Base-by-base conservation (phyloP, 2,797 vertebrate genomes). In the Hozukius guyotensis region DNA sequence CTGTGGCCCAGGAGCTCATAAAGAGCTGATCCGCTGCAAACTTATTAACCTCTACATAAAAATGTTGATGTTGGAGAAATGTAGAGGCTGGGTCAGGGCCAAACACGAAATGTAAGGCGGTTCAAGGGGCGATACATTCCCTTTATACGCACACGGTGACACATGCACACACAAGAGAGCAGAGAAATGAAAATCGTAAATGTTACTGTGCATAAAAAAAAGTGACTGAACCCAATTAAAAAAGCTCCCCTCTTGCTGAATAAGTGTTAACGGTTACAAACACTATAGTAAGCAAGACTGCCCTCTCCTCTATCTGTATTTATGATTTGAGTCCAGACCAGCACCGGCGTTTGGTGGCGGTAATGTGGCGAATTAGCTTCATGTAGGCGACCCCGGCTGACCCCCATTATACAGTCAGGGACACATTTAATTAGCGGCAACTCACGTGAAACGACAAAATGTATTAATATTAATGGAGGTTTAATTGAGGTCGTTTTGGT, bases 391-490 rank as follows among this genome's bases (percentile, higher is more conserved):
- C 90, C 94, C 81, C 16, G 1, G 36, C 82, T 90, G 92, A 93
- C 91, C 93, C 93, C 89, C 88, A 94, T 94, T 93, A 94, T 88
- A 87, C 89, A 91, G 86, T 78, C 90, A 89, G 88, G 89, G 91
- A 93, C 91, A 90, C 91, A 93, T 94, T 95, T 93, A 95, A 95
- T 95, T 94, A 94, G 93, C 65, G 24, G 87, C 88, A 93, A 93
- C 92, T 94, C 90, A 92, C 92, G 91, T 94, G 92, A 94, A 94
- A 94, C 89, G 90, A 91, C 92, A 91, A 93, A 93, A 93, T 89
- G 91, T 93, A 93, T 94, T 94, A 93, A 94, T 94, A 93, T 94
- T 94, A 94, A 95, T 94, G 90, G 87, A 61, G 89, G 91, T 94
- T 94, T 94, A 95, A 95, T 94, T 94, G 93, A 94, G 95, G 95